Percentiles rank a stretch among this genome's conserved stretches.
Evolutionary conservation across 2,113 vertebrate genomes (phyloP).

Genomic region (Dolichotis patagonum): DNA sequence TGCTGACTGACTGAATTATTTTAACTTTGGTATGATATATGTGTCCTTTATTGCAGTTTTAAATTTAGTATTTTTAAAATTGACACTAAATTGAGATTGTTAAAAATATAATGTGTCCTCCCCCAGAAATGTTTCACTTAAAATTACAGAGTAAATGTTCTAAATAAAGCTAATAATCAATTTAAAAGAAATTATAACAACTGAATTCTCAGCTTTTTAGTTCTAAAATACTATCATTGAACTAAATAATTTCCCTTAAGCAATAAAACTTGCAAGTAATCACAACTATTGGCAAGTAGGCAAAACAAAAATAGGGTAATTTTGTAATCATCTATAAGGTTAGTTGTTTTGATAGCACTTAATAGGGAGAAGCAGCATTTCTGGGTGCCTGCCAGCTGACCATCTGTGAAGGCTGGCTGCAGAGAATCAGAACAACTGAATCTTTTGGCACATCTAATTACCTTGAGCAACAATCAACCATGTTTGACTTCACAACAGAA

Average conservation of each 20-base stretch:
- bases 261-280: constrained; percentile 42
- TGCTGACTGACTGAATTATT: constrained; percentile 81
- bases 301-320: neutral
- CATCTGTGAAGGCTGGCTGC: constrained; percentile 67
- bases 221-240: constrained; percentile 78
- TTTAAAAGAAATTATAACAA: constrained; percentile 68
- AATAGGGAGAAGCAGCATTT: constrained; percentile 56
- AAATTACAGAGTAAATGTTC: constrained; percentile 70
- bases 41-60: constrained; percentile 82
- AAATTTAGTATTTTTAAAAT: constrained; percentile 83
- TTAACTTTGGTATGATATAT: constrained; percentile 82
- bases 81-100: constrained; percentile 81
- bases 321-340: constrained; percentile 59
- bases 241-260: constrained; percentile 20
- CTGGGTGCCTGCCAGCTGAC: constrained; percentile 70
- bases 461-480: neutral
- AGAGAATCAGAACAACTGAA: constrained; percentile 72
- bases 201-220: constrained; percentile 72
- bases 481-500: neutral
- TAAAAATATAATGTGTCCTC: constrained; percentile 57
- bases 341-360: constrained; percentile 47
- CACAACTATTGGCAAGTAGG: neutral
- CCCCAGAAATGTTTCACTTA: constrained; percentile 62
- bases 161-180: constrained; percentile 37
- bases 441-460: constrained; percentile 67